Percentiles rank a stretch among this genome's conserved stretches.
Conservation (phyloP, 2,888 invertebrate genomes). For the Rhyacophila evoluta region DNA sequence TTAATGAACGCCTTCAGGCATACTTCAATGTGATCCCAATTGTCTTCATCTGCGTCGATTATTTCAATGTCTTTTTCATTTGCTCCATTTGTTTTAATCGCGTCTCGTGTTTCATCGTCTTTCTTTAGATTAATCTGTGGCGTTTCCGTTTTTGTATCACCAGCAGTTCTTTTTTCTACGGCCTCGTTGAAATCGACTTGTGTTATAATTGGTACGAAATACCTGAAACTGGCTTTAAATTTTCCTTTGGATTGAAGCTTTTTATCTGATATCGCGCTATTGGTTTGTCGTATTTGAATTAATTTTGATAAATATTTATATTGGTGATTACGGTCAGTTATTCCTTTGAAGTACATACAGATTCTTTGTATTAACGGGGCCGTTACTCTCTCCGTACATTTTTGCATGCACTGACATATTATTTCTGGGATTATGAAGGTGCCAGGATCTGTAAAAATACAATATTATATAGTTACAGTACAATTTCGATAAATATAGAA, state of each 20-base stretch:
- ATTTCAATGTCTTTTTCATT: conserved; percentile 44
- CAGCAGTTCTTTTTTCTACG: neutral
- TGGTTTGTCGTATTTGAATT: conserved; percentile 66
- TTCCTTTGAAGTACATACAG: conserved; percentile 66
- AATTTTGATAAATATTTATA: conserved; percentile 67
- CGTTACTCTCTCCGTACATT: conserved; percentile 67
- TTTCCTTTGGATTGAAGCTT: conserved; percentile 56
- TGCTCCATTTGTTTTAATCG: neutral
- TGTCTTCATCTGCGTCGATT: conserved; percentile 38
- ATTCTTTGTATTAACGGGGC: conserved; percentile 63
- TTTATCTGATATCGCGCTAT: conserved; percentile 54
- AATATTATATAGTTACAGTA: too few species aligned
- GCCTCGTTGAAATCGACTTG: conserved; percentile 54
- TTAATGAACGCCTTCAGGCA: conserved; percentile 71
- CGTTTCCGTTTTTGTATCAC: neutral
- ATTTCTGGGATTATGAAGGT: conserved; percentile 61
- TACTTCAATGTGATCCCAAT: conserved; percentile 61
- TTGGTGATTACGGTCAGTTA: conserved; percentile 66
- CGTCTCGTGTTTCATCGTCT: neutral
- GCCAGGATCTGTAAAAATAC: conserved; percentile 40
- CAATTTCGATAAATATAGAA: too few species aligned
- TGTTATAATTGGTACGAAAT: conserved; percentile 63
- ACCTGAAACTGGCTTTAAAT: conserved; percentile 67
- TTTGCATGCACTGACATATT: conserved; percentile 69
- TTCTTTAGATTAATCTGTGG: too few species aligned